Percentiles rank a stretch among this genome's conserved stretches.
Conservation (phyloP, 2,888 invertebrate genomes). For the Antitype chi region DNA sequence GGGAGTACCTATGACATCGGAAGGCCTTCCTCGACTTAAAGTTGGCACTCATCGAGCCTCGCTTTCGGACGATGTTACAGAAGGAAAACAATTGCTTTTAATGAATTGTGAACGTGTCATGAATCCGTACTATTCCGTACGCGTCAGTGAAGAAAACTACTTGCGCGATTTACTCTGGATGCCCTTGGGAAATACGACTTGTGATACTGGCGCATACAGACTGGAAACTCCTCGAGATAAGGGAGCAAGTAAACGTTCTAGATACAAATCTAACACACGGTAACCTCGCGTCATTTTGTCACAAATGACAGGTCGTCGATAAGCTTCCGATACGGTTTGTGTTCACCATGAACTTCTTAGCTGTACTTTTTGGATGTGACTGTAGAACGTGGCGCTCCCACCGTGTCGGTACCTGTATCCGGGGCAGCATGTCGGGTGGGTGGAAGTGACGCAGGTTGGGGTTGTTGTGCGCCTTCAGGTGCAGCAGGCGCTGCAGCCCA, state of each 20-base stretch:
- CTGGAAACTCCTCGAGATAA: neutral
- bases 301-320: conserved; percentile 1
- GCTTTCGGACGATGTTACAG: conserved; percentile 21
- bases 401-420: conserved; percentile 90
- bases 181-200: neutral
- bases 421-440: conserved; percentile 95
- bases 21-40: conserved; percentile 18
- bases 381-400: neutral
- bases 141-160: neutral
- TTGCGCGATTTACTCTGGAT: too few species aligned
- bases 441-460: conserved; percentile 96
- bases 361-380: neutral
- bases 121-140: conserved; percentile 12
- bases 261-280: neutral
- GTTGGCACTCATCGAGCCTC: conserved; percentile 11
- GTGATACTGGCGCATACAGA: neutral
- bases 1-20: conserved; percentile 11
- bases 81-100: conserved; percentile 36
- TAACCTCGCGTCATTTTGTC: conserved; percentile 2
- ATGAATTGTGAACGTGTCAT: conserved; percentile 31
- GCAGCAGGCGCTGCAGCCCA: conserved; percentile 95
- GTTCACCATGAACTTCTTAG: neutral
- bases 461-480: conserved; percentile 98
- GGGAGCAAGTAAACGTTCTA: neutral
- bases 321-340: conserved; percentile 4